phyloP scores from a whole-genome alignment of 2,113 vertebrate genomes.

The Elephantulus edwardii region DNA sequence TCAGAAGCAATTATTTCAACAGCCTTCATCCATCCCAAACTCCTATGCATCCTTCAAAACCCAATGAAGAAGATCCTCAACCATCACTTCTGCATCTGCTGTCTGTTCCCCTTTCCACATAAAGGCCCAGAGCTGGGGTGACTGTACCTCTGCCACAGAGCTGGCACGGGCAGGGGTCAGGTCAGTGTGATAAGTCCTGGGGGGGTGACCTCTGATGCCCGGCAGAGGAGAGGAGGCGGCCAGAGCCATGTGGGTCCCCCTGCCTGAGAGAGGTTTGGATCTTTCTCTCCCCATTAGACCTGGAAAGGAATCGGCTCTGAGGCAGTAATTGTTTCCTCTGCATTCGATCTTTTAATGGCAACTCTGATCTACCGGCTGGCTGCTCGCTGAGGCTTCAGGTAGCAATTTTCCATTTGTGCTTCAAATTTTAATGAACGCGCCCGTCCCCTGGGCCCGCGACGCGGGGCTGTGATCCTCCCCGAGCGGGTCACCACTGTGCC shows the following conservation, averaged over 20 bases:
- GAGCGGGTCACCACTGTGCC: slow-evolving; percentile 60
- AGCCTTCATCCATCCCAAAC: background rate
- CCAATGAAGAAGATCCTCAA: background rate
- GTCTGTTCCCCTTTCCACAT: background rate
- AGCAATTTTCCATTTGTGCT: slow-evolving; percentile 86
- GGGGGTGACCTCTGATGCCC: background rate
- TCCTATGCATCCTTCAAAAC: background rate
- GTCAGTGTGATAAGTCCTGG: background rate
- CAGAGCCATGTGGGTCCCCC: background rate
- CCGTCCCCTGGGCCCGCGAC: slow-evolving; percentile 75
- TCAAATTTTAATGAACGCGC: slow-evolving; percentile 86
- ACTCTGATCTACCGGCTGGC: slow-evolving; percentile 78
- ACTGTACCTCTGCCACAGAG: background rate
- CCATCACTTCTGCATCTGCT: background rate
- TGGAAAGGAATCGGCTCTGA: slow-evolving; percentile 62
- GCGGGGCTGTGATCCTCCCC: slow-evolving; percentile 66
- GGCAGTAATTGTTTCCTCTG: slow-evolving; percentile 75
- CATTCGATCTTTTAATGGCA: slow-evolving; percentile 81
- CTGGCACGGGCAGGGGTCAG: background rate
- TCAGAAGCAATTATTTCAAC: background rate
- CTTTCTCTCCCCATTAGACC: background rate
- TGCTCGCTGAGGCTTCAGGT: slow-evolving; percentile 82
- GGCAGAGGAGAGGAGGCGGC: background rate
- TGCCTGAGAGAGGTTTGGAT: background rate
- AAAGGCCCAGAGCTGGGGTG: background rate